Conservation (phyloP, 2,888 invertebrate genomes). For the Tipula unca region DNA sequence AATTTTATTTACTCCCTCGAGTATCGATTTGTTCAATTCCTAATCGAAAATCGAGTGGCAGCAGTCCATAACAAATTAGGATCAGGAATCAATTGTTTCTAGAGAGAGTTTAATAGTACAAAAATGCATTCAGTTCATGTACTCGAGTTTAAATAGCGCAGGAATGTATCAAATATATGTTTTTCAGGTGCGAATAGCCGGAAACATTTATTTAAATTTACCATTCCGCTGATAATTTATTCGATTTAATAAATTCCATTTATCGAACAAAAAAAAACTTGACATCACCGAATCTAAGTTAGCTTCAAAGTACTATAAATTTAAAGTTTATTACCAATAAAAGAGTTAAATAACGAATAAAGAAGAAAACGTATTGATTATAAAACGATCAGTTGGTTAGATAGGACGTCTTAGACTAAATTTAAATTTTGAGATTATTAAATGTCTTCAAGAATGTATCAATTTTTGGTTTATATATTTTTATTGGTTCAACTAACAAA, state of each 20-base stretch:
- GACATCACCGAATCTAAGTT: background rate
- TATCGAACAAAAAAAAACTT: background rate
- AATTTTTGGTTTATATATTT: background rate
- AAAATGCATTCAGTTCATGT: no score
- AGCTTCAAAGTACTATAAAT: background rate
- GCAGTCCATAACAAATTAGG: no score
- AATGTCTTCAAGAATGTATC: background rate
- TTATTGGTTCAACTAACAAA: background rate
- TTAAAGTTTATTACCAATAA: background rate
- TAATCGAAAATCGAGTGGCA: no score
- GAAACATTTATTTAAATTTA: background rate
- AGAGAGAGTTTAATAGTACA: no score
- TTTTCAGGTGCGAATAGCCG: background rate
- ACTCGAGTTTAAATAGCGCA: no score
- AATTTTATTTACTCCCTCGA: no score
- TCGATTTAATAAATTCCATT: background rate
- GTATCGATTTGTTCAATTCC: no score
- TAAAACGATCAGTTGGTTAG: background rate
- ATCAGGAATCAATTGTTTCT: no score
- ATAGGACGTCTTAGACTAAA: background rate
- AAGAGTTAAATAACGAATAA: background rate
- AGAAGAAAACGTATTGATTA: background rate
- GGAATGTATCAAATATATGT: no score
- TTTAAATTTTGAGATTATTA: background rate
- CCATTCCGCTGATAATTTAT: background rate